Conservation (phyloP, 2,797 vertebrate species). For the Rhyacichthys aspro region DNA sequence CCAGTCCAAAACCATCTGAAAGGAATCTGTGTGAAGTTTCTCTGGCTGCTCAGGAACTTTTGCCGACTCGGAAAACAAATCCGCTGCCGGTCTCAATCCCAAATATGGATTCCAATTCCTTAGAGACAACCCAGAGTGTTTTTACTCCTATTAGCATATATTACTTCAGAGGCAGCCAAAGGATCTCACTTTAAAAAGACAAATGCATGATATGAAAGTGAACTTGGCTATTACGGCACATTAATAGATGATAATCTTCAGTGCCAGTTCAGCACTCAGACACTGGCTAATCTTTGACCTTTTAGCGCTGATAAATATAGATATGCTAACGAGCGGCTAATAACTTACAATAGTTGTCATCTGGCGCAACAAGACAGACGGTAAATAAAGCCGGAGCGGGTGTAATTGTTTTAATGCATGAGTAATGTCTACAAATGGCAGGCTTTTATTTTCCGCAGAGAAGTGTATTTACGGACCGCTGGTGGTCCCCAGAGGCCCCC, state of each 20-base stretch:
- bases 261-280: conserved; percentile 63
- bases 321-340: conserved; percentile 26
- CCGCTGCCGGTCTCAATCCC: conserved; percentile 53
- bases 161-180: conserved; percentile 67
- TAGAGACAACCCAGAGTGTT: conserved; percentile 70
- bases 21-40: conserved; percentile 21
- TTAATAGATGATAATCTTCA: conserved; percentile 75
- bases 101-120: conserved; percentile 65
- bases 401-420: conserved; percentile 77
- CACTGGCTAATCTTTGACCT: conserved; percentile 52
- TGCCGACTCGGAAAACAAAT: conserved; percentile 32
- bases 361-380: conserved; percentile 37
- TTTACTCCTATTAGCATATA: conserved; percentile 78
- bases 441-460: conserved; percentile 69
- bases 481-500: conserved; percentile 72
- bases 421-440: conserved; percentile 79
- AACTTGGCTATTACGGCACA: conserved; percentile 73
- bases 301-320: conserved; percentile 58
- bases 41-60: conserved; percentile 53
- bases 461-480: conserved; percentile 69
- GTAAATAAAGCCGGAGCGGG: conserved; percentile 61
- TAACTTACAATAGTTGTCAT: conserved; percentile 51
- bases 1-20: conserved; percentile 41
- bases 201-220: conserved; percentile 71
- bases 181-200: conserved; percentile 73